Percentiles rank a stretch among this genome's conserved stretches.
phyloP scores from a whole-genome alignment of 2,888 invertebrate genomes.

The Formica aserva region DNA sequence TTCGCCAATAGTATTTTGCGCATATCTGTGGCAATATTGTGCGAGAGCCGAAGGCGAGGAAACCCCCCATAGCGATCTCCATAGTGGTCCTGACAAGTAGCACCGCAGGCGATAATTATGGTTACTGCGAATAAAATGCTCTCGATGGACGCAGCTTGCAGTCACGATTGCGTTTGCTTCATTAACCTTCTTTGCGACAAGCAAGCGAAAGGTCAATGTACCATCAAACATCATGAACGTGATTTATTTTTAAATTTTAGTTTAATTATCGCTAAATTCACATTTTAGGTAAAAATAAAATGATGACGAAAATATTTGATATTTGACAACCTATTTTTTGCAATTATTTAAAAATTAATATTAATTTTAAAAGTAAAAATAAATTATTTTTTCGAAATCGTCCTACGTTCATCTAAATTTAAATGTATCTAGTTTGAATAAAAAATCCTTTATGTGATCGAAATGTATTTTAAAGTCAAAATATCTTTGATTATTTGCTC shows the following conservation, averaged over 20 bases:
- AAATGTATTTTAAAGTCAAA: not conserved
- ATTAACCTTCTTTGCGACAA: not conserved
- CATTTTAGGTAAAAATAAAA: not conserved
- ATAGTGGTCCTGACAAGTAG: slow-evolving; percentile 58
- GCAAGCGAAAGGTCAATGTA: not conserved
- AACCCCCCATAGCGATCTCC: slow-evolving; percentile 14
- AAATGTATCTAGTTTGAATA: not conserved
- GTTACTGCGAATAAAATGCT: slow-evolving; percentile 4
- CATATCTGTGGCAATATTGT: slow-evolving; percentile 69
- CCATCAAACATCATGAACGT: not conserved
- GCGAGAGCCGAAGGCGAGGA: slow-evolving; percentile 41
- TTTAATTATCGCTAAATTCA: not conserved
- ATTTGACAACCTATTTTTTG: not conserved
- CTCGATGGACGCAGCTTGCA: slow-evolving; percentile 5
- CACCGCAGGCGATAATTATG: slow-evolving; percentile 1
- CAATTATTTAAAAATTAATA: slow-evolving; percentile 6
- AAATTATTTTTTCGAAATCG: not conserved
- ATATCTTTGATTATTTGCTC: not conserved
- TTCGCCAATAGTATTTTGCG: slow-evolving; percentile 75
- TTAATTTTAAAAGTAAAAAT: not conserved
- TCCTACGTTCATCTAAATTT: not conserved
- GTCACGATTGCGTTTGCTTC: slow-evolving; percentile 28
- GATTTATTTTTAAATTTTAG: not conserved
- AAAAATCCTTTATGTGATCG: not conserved
- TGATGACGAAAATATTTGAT: not conserved